Base-by-base conservation (phyloP, 2,797 vertebrate species). In the Hipposideros larvatus region DNA sequence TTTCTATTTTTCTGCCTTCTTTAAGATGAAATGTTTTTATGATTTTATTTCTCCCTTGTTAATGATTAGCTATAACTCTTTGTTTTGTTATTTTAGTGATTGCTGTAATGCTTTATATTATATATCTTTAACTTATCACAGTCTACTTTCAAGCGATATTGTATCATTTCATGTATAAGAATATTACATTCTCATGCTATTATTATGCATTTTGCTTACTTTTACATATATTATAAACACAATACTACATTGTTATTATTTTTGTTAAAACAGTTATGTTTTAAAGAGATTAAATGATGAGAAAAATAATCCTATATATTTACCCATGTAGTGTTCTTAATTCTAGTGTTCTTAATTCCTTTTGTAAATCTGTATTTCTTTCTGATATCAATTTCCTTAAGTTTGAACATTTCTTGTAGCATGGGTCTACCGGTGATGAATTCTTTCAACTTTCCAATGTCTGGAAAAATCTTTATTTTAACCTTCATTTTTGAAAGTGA, bases 381-480 rank as follows among this genome's bases (percentile, higher is more conserved):
- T 87, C 65, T 68, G 24, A 6, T 61, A 63, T 34, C n/a, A 46
- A 88, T 92, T 79, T 70, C 85, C 31, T 84, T 87, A 46, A 73
- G n/a, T 15, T 31, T 84, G 31, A 71, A 48, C n/a, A 74, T 93
- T 95, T 71, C 87, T 83, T 83, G 14, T 48, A 86, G 65, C 68
- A 19, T 68, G 73, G 24, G 18, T 91, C 61, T 91, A 13, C 19
- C 77, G 22, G 8, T n/a, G 8, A 68, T 74, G 13, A 71, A 43
- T 88, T 84, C n/a, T 95, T 94, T 73, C 48, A 48, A 18, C 46
- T 95, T 93, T 78, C 77, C 70, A 83, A 2, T 80, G 24, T 90
- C 88, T 95, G 59, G 59, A 87, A 93, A 90, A 66, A 34, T 66
- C n/a, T 86, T 83, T 87, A 18, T 94, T 94, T 96, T 71, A 57